Percentiles rank a stretch among this genome's conserved stretches.
Conservation (phyloP, 2,888 invertebrate species). For the Oligia latruncula region DNA sequence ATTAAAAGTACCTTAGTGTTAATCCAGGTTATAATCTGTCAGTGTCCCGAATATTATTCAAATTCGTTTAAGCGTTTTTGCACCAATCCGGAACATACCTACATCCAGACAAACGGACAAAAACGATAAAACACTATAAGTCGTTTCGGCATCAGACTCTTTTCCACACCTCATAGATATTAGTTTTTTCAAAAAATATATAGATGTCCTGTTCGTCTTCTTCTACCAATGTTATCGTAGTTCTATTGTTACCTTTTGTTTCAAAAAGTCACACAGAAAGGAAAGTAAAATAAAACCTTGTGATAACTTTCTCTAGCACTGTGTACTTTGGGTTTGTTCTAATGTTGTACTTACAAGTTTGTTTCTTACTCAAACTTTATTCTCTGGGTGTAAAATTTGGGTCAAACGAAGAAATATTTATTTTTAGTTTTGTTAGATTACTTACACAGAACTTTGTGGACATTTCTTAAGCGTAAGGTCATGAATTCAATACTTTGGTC, state of each 20-base stretch:
- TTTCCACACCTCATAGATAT: neutral
- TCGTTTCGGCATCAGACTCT: neutral
- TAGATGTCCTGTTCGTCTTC: neutral
- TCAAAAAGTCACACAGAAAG: slow-evolving; percentile 4
- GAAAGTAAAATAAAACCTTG: slow-evolving; percentile 15
- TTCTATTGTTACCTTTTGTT: slow-evolving; percentile 11
- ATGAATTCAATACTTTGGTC: neutral
- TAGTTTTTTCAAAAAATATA: neutral
- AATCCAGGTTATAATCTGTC: neutral
- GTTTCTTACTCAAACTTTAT: slow-evolving; percentile 46
- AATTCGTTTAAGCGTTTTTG: neutral
- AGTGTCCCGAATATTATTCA: neutral
- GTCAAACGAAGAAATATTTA: slow-evolving; percentile 37
- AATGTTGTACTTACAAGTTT: slow-evolving; percentile 39
- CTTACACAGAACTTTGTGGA: neutral
- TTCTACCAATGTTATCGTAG: neutral
- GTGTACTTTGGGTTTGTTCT: slow-evolving; percentile 32
- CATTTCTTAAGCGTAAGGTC: neutral
- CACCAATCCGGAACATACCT: neutral
- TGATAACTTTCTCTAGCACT: slow-evolving; percentile 5
- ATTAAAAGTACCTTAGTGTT: neutral
- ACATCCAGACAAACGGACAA: neutral
- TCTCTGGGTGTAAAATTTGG: slow-evolving; percentile 20
- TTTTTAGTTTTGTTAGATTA: slow-evolving; percentile 1
- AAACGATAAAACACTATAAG: neutral